Conservation (phyloP, 2,113 vertebrate genomes). For the Danionella cerebrum region DNA sequence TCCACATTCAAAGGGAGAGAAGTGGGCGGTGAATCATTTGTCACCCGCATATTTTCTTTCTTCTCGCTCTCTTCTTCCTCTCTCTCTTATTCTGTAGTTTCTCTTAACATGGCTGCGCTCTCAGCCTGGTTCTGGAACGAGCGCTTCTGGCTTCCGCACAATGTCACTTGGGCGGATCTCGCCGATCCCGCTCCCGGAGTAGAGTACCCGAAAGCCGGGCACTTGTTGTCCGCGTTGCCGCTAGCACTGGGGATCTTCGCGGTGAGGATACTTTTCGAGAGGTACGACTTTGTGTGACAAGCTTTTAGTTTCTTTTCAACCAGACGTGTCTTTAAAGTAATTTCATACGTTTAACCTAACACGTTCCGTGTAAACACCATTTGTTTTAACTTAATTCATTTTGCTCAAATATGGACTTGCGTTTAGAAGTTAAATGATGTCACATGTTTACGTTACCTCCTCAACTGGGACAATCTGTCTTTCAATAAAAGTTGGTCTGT, state of each 20-base stretch:
- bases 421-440: no score
- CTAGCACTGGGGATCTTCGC: slow-evolving; percentile 78
- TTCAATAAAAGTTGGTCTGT: no score
- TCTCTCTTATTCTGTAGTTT: not conserved
- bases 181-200: slow-evolving; percentile 69
- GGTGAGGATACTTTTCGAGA: slow-evolving; percentile 85
- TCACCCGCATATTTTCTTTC: not conserved
- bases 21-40: slow-evolving; percentile 32
- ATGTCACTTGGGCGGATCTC: slow-evolving; percentile 91
- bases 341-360: not conserved
- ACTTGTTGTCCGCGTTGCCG: slow-evolving; percentile 77
- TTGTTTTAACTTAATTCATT: no score
- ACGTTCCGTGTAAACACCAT: not conserved
- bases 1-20: not conserved
- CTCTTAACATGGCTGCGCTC: slow-evolving; percentile 63
- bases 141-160: slow-evolving; percentile 89
- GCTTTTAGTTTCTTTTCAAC: not conserved
- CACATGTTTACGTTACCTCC: no score
- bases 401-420: no score
- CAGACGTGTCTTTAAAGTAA: no score
- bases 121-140: slow-evolving; percentile 95
- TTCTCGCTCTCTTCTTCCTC: not conserved
- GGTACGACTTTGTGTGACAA: slow-evolving; percentile 61
- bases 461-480: no score
- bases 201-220: slow-evolving; percentile 74